Evolutionary conservation across 2,797 vertebrate genomes (phyloP).

Genomic region (Hafferia zeledoni): DNA sequence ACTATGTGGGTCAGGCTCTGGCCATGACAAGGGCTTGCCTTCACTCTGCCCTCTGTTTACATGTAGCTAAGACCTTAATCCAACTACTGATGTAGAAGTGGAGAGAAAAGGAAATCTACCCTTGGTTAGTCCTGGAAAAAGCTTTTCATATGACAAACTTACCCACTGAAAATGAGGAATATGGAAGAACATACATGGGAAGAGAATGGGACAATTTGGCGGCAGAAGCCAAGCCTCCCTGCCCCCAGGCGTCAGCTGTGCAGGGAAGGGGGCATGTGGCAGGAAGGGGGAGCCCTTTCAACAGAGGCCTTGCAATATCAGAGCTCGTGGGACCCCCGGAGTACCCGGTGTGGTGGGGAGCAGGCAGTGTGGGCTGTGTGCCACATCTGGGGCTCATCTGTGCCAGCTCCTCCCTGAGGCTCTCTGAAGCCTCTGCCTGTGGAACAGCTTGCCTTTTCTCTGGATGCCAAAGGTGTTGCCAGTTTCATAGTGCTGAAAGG

Average conservation of each 20-base stretch:
- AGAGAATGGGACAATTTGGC: background rate
- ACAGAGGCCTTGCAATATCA: background rate
- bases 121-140: background rate
- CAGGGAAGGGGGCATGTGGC: background rate
- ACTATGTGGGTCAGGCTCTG: background rate
- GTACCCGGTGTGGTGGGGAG: background rate
- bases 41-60: background rate
- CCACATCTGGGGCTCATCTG: background rate
- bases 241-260: background rate
- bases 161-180: background rate
- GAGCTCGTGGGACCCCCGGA: fast-evolving
- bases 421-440: background rate
- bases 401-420: background rate
- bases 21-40: background rate
- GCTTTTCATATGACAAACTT: background rate
- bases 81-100: background rate
- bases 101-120: background rate
- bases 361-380: background rate
- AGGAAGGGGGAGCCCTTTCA: background rate
- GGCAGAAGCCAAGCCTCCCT: background rate
- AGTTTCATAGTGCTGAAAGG: background rate
- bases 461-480: background rate
- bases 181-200: background rate
- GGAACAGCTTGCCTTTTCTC: background rate
- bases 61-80: background rate